Percentiles rank a stretch among this genome's conserved stretches.
Conservation (phyloP, 2,888 invertebrate genomes). For the Reticulitermes lucifugus region DNA sequence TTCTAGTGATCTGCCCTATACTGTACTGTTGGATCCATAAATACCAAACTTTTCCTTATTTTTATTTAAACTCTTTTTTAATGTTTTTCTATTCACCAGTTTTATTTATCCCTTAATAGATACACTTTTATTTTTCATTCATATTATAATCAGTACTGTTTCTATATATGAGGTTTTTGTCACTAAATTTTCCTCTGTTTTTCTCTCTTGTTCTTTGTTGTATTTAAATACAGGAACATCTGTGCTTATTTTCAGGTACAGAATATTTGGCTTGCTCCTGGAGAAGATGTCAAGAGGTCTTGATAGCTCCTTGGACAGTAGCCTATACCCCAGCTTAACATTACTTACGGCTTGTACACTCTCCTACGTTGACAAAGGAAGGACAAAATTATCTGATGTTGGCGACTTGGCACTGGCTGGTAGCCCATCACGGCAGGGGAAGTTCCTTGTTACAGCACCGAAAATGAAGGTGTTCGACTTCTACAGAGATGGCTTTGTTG, state of each 20-base stretch:
- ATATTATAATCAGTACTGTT: no score
- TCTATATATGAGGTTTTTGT: no score
- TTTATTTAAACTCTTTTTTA: no score
- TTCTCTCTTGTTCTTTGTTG: no score
- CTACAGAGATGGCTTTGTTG: constrained; percentile 85
- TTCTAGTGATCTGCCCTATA: no score
- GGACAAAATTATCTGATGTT: constrained; percentile 22
- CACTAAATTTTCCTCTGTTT: no score
- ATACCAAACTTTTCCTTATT: no score
- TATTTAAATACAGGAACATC: neutral
- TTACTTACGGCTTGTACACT: constrained; percentile 67
- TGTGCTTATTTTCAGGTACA: constrained; percentile 62
- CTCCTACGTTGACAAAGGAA: neutral
- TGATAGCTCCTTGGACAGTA: constrained; percentile 68
- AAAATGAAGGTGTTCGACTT: constrained; percentile 69
- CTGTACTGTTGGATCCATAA: no score
- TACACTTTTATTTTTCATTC: no score
- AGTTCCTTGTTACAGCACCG: neutral
- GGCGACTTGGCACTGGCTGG: neutral
- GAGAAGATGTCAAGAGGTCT: constrained; percentile 67
- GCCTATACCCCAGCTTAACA: constrained; percentile 69
- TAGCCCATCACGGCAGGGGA: neutral
- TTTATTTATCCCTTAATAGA: no score
- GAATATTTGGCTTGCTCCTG: constrained; percentile 69
- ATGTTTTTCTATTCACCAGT: no score